These are phyloP conservation scores for Tetragnatha versicolor DNA, from an alignment of 1,140 invertebrate genomes.

Conservation along the genomic window DNA sequence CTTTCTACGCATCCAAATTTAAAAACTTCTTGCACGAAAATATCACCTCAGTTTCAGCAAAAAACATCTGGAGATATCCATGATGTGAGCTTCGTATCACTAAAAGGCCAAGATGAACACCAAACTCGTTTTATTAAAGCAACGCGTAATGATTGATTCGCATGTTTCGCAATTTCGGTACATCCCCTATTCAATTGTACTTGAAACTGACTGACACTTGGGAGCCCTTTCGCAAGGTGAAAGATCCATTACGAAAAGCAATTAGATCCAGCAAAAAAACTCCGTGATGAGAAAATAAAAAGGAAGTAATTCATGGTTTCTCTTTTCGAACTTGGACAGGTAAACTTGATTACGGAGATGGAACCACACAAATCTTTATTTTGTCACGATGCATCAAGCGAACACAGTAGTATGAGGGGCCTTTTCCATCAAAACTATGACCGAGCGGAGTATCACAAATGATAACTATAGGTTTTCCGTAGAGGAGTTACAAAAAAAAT, in stretches of 20 bases:
- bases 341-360: conserved; percentile 9
- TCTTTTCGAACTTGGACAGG: not conserved
- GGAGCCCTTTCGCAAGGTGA: conserved; percentile 9
- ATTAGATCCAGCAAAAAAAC: conserved; percentile 18
- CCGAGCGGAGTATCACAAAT: not conserved
- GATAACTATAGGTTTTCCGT: conserved; percentile 5
- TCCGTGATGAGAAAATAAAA: conserved; percentile 38
- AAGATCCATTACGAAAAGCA: conserved; percentile 21
- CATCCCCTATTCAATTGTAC: too few species aligned
- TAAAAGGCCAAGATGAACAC: too few species aligned
- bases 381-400: conserved; percentile 23
- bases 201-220: conserved; percentile 3
- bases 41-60: too few species aligned
- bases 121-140: too few species aligned
- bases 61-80: too few species aligned
- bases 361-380: conserved; percentile 20
- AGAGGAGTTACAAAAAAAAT: too few species aligned
- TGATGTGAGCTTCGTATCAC: too few species aligned
- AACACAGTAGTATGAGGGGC: not conserved
- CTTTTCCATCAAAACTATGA: conserved; percentile 24
- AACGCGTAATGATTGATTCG: too few species aligned
- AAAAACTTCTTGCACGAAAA: too few species aligned
- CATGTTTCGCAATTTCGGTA: too few species aligned
- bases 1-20: too few species aligned
- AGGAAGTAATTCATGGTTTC: conserved; percentile 39